Conservation (phyloP, 1,140 invertebrate species). For the Scaptomyza hsui region DNA sequence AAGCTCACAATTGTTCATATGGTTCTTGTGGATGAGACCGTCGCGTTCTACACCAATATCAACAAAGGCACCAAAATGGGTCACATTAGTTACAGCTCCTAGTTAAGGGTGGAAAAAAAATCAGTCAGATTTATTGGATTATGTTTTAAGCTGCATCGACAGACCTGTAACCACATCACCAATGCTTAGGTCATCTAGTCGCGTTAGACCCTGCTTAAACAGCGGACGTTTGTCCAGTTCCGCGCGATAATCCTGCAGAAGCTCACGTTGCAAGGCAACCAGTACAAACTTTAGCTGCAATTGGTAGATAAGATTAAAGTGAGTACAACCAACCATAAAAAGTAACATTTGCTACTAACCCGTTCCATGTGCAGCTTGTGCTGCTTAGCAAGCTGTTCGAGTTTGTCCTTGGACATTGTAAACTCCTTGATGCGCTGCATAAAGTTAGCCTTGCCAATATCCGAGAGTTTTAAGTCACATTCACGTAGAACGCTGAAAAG, state of each 20-base stretch:
- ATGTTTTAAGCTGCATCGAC: background rate
- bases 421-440: slow-evolving; percentile 84
- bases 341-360: slow-evolving; percentile 28
- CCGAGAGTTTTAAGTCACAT: slow-evolving; percentile 82
- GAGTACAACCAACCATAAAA: background rate
- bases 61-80: slow-evolving; percentile 95
- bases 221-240: slow-evolving; percentile 87
- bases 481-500: slow-evolving; percentile 83
- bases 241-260: slow-evolving; percentile 88
- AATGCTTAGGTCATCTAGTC: slow-evolving; percentile 86
- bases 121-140: background rate
- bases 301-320: background rate
- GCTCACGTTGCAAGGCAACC: slow-evolving; percentile 87
- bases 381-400: slow-evolving; percentile 82
- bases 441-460: slow-evolving; percentile 85
- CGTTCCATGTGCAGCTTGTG: slow-evolving; percentile 85
- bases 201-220: slow-evolving; percentile 87
- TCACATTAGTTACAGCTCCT: slow-evolving; percentile 91
- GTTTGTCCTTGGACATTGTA: slow-evolving; percentile 36
- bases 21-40: slow-evolving; percentile 90
- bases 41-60: slow-evolving; percentile 92
- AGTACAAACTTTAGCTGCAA: slow-evolving; percentile 86
- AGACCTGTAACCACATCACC: slow-evolving; percentile 85
- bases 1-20: slow-evolving; percentile 86
- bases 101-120: background rate